Evolutionary conservation across 2,888 invertebrate species (phyloP).

Genomic region (Alsophila aescularia): DNA sequence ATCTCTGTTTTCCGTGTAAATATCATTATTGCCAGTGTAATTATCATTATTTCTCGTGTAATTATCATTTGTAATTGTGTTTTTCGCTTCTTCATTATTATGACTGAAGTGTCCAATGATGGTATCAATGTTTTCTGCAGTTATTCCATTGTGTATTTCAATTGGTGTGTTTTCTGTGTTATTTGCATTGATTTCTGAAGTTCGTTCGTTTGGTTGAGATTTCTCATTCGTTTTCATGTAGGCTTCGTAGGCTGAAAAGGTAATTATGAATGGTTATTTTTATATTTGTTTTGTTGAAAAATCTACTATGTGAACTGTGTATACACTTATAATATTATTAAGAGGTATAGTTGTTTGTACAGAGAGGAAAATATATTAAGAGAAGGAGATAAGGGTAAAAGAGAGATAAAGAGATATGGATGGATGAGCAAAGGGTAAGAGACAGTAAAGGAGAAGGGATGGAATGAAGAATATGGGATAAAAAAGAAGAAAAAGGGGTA

Average conservation of each 20-base stretch:
- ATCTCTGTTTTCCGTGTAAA: not conserved
- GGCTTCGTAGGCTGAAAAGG: constrained; percentile 69
- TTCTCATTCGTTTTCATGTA: constrained; percentile 49
- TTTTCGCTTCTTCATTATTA: not conserved
- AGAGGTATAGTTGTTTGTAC: no score
- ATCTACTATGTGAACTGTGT: no score
- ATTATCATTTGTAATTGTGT: not conserved
- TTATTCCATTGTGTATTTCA: constrained; percentile 45
- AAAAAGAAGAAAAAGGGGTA: no score
- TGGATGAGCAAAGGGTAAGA: no score
- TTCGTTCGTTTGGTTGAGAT: constrained; percentile 19
- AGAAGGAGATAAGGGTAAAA: no score
- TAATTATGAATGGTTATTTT: not conserved
- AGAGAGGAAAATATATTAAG: no score
- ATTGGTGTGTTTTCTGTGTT: constrained; percentile 39
- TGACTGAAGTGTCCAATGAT: constrained; percentile 19
- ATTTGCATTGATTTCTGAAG: constrained; percentile 30
- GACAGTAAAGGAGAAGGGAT: no score
- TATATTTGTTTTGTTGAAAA: no score
- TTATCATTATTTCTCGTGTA: not conserved
- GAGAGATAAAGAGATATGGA: no score
- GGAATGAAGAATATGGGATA: no score
- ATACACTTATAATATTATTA: no score
- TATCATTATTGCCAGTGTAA: not conserved
- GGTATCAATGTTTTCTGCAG: constrained; percentile 26